Evolutionary conservation across 2,797 vertebrate genomes (phyloP), one percentile per base, ranked within the genome.

Genomic region (Perodicticus potto): DNA sequence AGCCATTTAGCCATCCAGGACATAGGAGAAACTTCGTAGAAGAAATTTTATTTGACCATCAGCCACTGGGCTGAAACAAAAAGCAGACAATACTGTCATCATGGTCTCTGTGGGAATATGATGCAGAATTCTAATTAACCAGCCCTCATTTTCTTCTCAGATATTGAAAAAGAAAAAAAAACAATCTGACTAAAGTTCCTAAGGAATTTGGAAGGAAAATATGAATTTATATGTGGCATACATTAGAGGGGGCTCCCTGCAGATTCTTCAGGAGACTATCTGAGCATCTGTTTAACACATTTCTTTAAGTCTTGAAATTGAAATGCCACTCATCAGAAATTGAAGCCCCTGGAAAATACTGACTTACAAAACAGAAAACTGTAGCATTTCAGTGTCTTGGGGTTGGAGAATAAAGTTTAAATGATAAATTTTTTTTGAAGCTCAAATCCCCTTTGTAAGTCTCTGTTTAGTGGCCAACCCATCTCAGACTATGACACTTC

Each of bases 61-160:
- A 96, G 86, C 85, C 85, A 94, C 91, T 94, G 55, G 74, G 94
- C 89, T 90, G 63, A 97, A 96, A 94, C 87, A 93, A 91, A 97
- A 94, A 85, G 84, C 94, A 95, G 85, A 88, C 93, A 93, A 91
- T 72, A 53, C 89, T 95, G 89, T 96, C 93, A 92, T 91, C 43
- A 27, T 3, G 3, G 94, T 96, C 94, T 97, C 96, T 93, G 89
- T 63, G 89, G 96, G 91, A 34, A 90, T 83, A 96, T 96, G 97
- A 57, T 95, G 93, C 86, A 82, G 95, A 97, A 97, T 96, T 96
- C 95, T 98, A 97, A 98, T 98, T 97, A 97, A 93, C 95, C 82
- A 94, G 86, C 83, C 34, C 82, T 96, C 93, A 34, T 96, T 97
- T 97, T 96, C 94, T 95, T 95, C 94, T 86, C 82, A 92, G 85